Conservation (phyloP, 2,888 invertebrate species). For the Eupithecia subumbrata region DNA sequence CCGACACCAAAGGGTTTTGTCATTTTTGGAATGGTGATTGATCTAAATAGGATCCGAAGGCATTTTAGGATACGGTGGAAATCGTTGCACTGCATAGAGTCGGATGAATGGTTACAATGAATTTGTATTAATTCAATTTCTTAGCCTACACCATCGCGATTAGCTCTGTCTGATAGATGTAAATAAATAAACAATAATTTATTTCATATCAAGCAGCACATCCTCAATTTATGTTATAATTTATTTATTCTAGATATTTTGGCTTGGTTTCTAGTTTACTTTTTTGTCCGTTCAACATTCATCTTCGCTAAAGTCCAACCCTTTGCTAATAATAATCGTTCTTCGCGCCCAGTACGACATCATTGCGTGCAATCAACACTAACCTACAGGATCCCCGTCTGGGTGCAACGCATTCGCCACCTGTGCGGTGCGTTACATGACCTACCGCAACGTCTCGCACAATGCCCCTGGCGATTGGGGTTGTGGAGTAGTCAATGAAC, state of each 20-base stretch:
- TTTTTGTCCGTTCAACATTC: background rate
- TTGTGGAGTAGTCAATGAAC: constrained; percentile 38
- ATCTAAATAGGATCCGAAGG: background rate
- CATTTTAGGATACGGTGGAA: background rate
- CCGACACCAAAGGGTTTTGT: background rate
- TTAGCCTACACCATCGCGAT: background rate
- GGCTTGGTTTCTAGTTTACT: background rate
- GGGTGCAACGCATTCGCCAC: constrained; percentile 37
- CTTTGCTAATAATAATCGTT: background rate
- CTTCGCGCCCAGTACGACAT: background rate
- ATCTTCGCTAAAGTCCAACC: background rate
- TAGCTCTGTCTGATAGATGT: background rate
- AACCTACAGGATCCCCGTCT: constrained; percentile 5
- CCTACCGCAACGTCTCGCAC: constrained; percentile 46
- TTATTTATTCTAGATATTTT: too few species aligned
- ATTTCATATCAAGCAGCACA: background rate
- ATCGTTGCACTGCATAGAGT: background rate
- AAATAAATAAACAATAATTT: background rate
- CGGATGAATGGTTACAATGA: background rate
- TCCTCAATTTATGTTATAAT: too few species aligned
- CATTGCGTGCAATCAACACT: constrained; percentile 4
- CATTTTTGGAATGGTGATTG: background rate
- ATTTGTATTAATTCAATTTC: background rate
- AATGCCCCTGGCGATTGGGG: constrained; percentile 18
- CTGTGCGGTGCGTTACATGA: constrained; percentile 50